phyloP scores from a whole-genome alignment of 2,113 vertebrate genomes.

The Grantiella picta region DNA sequence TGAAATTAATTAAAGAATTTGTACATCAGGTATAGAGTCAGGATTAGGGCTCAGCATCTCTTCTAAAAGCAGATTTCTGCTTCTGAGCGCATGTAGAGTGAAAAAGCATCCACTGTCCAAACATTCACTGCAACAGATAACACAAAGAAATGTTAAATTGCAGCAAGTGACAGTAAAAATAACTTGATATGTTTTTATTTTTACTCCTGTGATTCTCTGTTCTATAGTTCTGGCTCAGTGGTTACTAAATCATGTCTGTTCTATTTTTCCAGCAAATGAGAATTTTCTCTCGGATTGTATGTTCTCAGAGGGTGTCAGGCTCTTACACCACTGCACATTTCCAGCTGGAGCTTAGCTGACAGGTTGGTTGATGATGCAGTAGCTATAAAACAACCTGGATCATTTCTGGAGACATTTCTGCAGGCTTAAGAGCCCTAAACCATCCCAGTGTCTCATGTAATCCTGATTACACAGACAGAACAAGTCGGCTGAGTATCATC shows the following conservation, averaged over 20 bases:
- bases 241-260: background rate
- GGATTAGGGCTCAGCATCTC: background rate
- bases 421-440: conserved; percentile 13
- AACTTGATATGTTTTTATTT: background rate
- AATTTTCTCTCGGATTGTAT: background rate
- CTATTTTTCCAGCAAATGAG: background rate
- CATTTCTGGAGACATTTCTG: conserved; percentile 20
- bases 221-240: background rate
- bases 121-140: background rate
- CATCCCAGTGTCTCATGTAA: background rate
- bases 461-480: background rate
- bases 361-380: conserved; percentile 38
- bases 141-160: background rate
- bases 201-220: background rate
- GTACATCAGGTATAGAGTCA: background rate
- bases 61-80: background rate
- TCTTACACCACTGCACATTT: conserved; percentile 1
- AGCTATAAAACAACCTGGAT: conserved; percentile 25
- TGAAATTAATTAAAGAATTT: background rate
- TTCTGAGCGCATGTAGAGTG: background rate
- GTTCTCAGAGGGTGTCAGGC: conserved; percentile 1
- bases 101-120: background rate
- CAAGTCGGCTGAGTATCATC: background rate
- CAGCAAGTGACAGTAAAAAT: conserved; percentile 10
- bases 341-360: conserved; percentile 29